These are phyloP conservation scores for Andrena camellia DNA, from an alignment of 2,888 invertebrate genomes.

Conservation along the genomic window DNA sequence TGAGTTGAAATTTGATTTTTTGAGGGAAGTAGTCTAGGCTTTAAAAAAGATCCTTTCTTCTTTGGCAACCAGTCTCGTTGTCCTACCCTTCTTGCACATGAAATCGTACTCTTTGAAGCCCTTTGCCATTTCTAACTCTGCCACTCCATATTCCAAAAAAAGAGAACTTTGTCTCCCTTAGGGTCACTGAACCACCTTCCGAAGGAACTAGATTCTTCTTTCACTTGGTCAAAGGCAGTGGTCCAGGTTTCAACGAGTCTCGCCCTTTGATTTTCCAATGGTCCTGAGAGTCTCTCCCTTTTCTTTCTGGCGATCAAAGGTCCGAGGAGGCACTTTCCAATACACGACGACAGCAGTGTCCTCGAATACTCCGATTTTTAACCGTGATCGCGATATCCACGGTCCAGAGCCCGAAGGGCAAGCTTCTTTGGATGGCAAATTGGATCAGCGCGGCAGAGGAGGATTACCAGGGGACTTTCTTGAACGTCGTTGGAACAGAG, in stretches of 20 bases:
- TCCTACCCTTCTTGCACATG: no score
- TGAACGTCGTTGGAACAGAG: background rate
- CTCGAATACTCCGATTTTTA: slow-evolving; percentile 12
- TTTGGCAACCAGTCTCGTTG: no score
- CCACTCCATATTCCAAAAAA: background rate
- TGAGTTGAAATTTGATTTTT: no score
- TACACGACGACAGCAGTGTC: slow-evolving; percentile 3
- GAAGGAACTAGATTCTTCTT: background rate
- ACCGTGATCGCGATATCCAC: slow-evolving; percentile 6
- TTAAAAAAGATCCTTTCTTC: no score
- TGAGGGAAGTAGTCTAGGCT: no score
- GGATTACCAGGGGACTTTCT: background rate
- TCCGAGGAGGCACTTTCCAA: slow-evolving; percentile 29
- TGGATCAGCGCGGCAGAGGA: background rate
- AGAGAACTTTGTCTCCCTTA: background rate
- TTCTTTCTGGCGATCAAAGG: slow-evolving; percentile 25
- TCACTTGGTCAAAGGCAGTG: background rate
- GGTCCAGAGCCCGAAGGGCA: background rate
- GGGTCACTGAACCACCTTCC: slow-evolving; percentile 24
- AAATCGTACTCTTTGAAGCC: background rate
- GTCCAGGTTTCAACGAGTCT: slow-evolving; percentile 15
- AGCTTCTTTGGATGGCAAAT: background rate
- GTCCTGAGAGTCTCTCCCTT: slow-evolving; percentile 20
- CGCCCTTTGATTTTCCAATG: slow-evolving; percentile 22
- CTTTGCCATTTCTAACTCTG: background rate